These are phyloP conservation scores for Julus scanicus DNA, from an alignment of 2,888 invertebrate genomes.

Conservation along the genomic window DNA sequence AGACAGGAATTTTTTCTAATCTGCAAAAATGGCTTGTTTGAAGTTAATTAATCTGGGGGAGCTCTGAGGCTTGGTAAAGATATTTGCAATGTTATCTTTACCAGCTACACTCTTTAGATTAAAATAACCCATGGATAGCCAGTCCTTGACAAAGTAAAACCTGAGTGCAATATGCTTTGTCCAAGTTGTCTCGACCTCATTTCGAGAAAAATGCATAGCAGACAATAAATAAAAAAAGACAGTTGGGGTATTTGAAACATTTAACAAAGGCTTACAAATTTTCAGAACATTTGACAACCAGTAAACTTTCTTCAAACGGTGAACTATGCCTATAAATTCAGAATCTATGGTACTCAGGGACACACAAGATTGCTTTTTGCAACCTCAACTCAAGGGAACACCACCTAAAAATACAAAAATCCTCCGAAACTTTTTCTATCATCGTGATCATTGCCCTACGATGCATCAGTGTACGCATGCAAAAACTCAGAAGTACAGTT, in stretches of 20 bases:
- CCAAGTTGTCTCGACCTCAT: neutral
- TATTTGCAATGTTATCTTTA: neutral
- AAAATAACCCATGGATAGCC: neutral
- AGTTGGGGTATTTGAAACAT: neutral
- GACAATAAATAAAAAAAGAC: neutral
- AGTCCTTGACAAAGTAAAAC: neutral
- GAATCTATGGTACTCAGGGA: neutral
- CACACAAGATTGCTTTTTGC: neutral
- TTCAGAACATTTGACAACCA: neutral
- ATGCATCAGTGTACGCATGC: neutral
- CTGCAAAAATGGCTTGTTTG: neutral
- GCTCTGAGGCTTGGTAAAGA: neutral
- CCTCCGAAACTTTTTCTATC: neutral
- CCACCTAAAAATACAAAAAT: neutral
- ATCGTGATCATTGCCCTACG: neutral
- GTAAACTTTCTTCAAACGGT: neutral
- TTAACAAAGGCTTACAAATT: neutral
- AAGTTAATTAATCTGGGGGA: neutral
- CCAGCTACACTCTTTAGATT: neutral
- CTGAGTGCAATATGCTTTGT: neutral
- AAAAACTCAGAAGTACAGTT: no score
- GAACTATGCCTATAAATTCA: neutral
- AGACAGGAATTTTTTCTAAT: neutral
- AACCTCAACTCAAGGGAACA: neutral
- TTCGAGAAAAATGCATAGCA: neutral